Base-by-base conservation (phyloP, 2,113 vertebrate genomes). In the Amia ocellicauda region DNA sequence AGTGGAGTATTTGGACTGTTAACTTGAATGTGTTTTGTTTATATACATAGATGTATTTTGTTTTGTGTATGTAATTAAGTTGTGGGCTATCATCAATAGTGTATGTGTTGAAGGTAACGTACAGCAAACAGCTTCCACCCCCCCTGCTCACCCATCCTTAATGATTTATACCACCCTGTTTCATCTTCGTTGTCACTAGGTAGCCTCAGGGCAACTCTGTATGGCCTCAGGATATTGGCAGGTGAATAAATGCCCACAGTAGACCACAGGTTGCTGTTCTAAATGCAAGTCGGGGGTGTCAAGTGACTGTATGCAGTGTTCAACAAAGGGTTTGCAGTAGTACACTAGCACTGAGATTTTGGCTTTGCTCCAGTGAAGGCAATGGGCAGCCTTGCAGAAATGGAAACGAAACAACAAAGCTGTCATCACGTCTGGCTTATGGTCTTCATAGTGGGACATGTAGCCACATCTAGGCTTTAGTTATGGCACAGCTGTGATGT, bases 121-220 rank as follows among this genome's bases (percentile, higher is more conserved):
- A 47, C 4, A 47, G n/a, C 43, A 13, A 13, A 47, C n/a, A 17
- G 16, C 16, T 47, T 3, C 43, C 7, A 14, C 14, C 16, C 2
- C 3, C 1, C 4, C 13, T 17, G 43, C 26, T 36, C 31, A 28
- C 19, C 31, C 45, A 9, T 3, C 22, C 49, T 28, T 31, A 58
- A 59, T 41, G 60, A 67, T 63, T 49, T 55, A 54, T 50, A 7
- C 19, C 2, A 13, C 36, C 26, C 41, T 62, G 63, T 41, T 49
- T 16, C 3, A 16, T 19, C 23, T 14, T 2, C 14, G 40, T 31
- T 51, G 45, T 28, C 40, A 58, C 9, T 8, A 27, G 24, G 14
- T 56, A 17, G 20, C 47, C 26, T 51, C 26, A 14, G 29, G 63
- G 43, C 63, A 55, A 7, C 17, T 36, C 59, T 61, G 3, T 13